phyloP scores from a whole-genome alignment of 2,888 invertebrate species.

The Mellilla xanthometata region DNA sequence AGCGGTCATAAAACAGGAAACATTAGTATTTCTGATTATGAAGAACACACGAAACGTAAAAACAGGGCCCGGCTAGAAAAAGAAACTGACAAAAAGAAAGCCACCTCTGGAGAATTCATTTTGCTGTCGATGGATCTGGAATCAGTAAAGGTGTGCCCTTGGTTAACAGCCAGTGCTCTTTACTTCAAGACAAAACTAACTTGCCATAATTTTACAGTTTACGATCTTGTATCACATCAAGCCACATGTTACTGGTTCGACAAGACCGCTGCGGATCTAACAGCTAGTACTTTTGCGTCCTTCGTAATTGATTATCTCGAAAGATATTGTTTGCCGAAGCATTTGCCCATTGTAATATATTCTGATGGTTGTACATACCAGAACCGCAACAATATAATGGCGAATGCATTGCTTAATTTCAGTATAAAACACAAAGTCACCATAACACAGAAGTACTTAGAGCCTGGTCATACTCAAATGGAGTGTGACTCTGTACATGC shows the following conservation, averaged over 20 bases:
- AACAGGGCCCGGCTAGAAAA: constrained; percentile 28
- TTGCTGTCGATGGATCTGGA: constrained; percentile 34
- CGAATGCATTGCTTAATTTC: constrained; percentile 8
- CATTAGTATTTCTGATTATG: constrained; percentile 22
- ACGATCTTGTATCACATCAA: constrained; percentile 29
- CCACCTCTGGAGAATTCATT: constrained; percentile 29
- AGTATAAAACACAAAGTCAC: constrained; percentile 5
- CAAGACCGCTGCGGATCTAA: constrained; percentile 33
- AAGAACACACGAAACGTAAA: constrained; percentile 24
- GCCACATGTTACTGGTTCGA: constrained; percentile 38
- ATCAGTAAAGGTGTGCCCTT: constrained; percentile 39
- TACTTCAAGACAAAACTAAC: constrained; percentile 42
- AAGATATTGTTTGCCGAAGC: too few species aligned
- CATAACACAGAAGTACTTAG: constrained; percentile 11
- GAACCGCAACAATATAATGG: constrained; percentile 19
- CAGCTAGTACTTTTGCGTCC: constrained; percentile 35
- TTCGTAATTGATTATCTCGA: constrained; percentile 36
- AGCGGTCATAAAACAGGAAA: constrained; percentile 28
- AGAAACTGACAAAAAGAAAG: constrained; percentile 26
- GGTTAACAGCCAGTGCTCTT: constrained; percentile 34
- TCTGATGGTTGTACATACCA: constrained; percentile 35
- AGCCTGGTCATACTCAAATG: constrained; percentile 7
- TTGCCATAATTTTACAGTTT: constrained; percentile 39
- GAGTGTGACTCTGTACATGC: constrained; percentile 16
- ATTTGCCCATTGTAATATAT: constrained; percentile 10